A percentile compares a stretch with the other conserved stretches of the same genome.
Evolutionary conservation across 30 jellyfish, hydroid and myxozoan genomes (phyloP).

Genomic region (Turritopsis dohrnii): DNA sequence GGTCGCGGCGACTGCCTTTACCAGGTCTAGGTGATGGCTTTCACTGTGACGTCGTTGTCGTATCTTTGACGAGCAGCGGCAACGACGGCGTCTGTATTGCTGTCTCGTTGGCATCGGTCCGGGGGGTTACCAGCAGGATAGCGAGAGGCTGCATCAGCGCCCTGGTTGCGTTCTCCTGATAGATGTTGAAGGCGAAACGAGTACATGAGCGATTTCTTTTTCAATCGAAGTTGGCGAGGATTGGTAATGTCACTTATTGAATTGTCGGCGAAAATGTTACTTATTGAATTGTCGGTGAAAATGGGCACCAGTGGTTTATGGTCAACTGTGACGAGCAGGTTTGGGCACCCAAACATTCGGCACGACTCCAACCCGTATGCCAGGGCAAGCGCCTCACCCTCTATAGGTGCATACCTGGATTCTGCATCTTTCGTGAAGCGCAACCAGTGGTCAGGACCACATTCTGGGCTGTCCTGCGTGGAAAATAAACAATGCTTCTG

Average conservation of each 20-base stretch:
- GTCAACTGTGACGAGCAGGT: too few relatives aligned
- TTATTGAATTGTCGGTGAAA: constrained; percentile 49
- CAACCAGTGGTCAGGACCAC: constrained; percentile 29
- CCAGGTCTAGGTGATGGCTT: constrained; percentile 13
- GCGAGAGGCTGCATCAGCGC: too few relatives aligned
- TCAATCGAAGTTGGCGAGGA: constrained; percentile 28
- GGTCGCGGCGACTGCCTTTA: neutral
- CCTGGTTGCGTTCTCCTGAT: constrained; percentile 38
- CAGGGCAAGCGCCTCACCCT: constrained; percentile 60
- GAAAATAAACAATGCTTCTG: too few relatives aligned
- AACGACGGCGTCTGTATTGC: too few relatives aligned
- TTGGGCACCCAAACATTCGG: constrained; percentile 29
- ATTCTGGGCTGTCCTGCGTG: too few relatives aligned
- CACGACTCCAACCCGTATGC: constrained; percentile 30
- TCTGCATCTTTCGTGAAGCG: constrained; percentile 20
- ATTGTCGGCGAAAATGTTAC: constrained; percentile 24
- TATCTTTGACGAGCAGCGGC: too few relatives aligned
- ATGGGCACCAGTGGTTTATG: too few relatives aligned
- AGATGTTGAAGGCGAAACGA: constrained; percentile 18
- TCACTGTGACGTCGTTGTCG: too few relatives aligned
- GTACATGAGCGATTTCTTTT: constrained; percentile 36
- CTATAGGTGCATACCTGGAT: constrained; percentile 66
- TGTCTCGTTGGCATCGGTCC: too few relatives aligned
- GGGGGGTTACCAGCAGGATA: too few relatives aligned
- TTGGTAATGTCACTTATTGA: constrained; percentile 23